Base-by-base conservation (phyloP, 2,113 vertebrate species). In the Anarrhichthys ocellatus region DNA sequence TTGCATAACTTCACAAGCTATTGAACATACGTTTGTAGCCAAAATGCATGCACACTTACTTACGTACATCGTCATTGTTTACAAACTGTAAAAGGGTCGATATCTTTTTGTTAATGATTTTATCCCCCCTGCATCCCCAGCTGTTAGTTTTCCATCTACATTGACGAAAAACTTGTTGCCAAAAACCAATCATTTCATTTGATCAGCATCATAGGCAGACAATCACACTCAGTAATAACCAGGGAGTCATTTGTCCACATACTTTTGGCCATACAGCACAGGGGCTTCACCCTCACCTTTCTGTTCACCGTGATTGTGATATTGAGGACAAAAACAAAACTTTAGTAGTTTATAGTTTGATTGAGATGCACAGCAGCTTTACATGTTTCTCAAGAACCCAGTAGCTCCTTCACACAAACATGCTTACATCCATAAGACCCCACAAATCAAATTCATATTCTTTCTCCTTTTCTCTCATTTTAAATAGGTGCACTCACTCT, bases 401-500 rank as follows among this genome's bases (percentile, higher is more conserved):
- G 71, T 77, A 40, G 20, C 14, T 42, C n/a, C 56, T 27, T 54
- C 29, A 50, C 14, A 68, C 36, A 78, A 32, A n/a, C 34, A 6
- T 54, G 66, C 68, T 73, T 46, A 40, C 59, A 76, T 72, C 73
- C 72, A 79, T 85, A 73, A 81, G 64, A 68, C 54, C 62, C 44
- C 64, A 78, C 62, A 70, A 73, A 76, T 76, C 46, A 59, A 71
- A 44, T 85, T 87, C 17, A 81, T 80, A 78, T 80, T 83, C 56
- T 70, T 54, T 80, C 62, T 89, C 81, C 48, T 75, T 82, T 86
- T 58, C 77, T 86, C 85, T 59, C 73, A 83, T 86, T 92, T 85
- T 85, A 91, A 88, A 93, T 79, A 87, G 80, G 73, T 75, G 72
- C 54, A 83, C 88, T 90, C 80, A 76, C 58, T 90, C 83, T 83